phyloP scores from a whole-genome alignment of 2,888 invertebrate species.

The Pinctada fucata region DNA sequence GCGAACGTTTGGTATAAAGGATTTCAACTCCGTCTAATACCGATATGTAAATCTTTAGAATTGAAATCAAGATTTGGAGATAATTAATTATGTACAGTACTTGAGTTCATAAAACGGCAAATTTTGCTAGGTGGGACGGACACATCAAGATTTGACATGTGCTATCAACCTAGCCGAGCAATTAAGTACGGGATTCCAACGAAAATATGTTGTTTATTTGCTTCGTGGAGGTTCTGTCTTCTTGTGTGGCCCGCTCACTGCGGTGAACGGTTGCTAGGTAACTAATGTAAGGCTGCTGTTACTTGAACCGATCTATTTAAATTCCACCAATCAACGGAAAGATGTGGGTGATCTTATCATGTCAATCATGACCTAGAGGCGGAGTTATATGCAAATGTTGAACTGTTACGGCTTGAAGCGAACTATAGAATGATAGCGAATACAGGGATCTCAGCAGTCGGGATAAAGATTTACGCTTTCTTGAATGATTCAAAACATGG shows the following conservation, averaged over 20 bases:
- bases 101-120: conserved; percentile 42
- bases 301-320: conserved; percentile 68
- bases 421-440: conserved; percentile 41
- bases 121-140: conserved; percentile 40
- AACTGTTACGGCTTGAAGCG: conserved; percentile 47
- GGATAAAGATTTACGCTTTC: conserved; percentile 22
- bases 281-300: conserved; percentile 74
- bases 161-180: conserved; percentile 34
- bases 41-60: conserved; percentile 9
- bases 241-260: conserved; percentile 76
- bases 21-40: neutral
- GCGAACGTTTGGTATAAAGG: too few species aligned
- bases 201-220: conserved; percentile 65
- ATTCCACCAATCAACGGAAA: conserved; percentile 69
- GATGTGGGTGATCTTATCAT: conserved; percentile 61
- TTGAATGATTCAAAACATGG: conserved; percentile 51
- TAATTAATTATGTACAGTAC: conserved; percentile 31
- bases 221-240: conserved; percentile 64
- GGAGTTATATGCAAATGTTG: conserved; percentile 69
- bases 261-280: conserved; percentile 76
- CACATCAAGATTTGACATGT: conserved; percentile 37
- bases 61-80: conserved; percentile 14
- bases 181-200: conserved; percentile 43
- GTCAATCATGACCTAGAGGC: conserved; percentile 70
- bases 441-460: conserved; percentile 29